A percentile compares a stretch with the other conserved stretches of the same genome.
phyloP scores from a whole-genome alignment of 2,888 invertebrate genomes.

The Alsophila aescularia region DNA sequence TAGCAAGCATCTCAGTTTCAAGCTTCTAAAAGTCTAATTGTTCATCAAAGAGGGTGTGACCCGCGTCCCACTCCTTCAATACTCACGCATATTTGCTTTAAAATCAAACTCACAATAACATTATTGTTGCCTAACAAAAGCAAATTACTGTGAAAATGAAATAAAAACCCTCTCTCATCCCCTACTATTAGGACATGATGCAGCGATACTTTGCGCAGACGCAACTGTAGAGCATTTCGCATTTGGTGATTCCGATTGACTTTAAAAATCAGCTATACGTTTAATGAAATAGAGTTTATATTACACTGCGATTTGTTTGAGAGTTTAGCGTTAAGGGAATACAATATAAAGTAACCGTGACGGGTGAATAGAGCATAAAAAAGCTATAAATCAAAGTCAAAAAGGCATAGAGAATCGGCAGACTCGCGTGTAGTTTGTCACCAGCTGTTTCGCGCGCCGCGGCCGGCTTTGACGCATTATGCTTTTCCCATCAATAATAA shows the following conservation, averaged over 20 bases:
- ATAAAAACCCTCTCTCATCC: slow-evolving; percentile 80
- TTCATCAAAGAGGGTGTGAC: slow-evolving; percentile 65
- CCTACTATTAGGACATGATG: slow-evolving; percentile 83
- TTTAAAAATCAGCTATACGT: slow-evolving; percentile 45
- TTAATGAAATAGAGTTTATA: slow-evolving; percentile 32
- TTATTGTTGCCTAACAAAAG: slow-evolving; percentile 76
- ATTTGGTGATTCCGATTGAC: slow-evolving; percentile 46
- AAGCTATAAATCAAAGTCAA: slow-evolving; percentile 85
- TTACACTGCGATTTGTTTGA: slow-evolving; percentile 24
- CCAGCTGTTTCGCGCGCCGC: slow-evolving; percentile 70
- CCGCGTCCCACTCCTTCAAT: slow-evolving; percentile 71
- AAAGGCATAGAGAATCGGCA: slow-evolving; percentile 83
- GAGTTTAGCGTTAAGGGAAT: slow-evolving; percentile 52
- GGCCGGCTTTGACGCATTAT: slow-evolving; percentile 62
- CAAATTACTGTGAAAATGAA: slow-evolving; percentile 83
- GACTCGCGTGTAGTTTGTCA: slow-evolving; percentile 75
- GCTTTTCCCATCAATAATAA: slow-evolving; percentile 80
- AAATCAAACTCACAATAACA: slow-evolving; percentile 75
- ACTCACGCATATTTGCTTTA: slow-evolving; percentile 76
- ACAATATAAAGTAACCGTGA: slow-evolving; percentile 76
- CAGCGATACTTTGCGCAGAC: slow-evolving; percentile 78
- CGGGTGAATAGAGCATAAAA: slow-evolving; percentile 83
- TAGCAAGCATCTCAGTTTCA: background rate
- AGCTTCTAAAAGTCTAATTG: slow-evolving; percentile 7
- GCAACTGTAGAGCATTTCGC: slow-evolving; percentile 62